Conservation (phyloP, 2,113 vertebrate species). For the Arizona elegans region DNA sequence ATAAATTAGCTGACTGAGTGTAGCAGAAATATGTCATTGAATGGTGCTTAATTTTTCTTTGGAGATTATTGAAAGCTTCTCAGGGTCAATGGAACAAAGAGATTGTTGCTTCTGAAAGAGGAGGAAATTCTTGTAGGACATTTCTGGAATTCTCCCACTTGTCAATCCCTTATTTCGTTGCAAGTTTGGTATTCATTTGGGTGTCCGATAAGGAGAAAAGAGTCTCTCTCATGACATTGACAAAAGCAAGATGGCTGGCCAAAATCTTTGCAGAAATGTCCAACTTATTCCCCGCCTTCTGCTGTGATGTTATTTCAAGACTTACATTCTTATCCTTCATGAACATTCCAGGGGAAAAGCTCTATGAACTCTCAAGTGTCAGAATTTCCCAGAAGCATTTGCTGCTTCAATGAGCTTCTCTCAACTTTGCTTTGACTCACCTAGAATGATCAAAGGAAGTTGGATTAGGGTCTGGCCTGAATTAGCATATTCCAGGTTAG, state of each 20-base stretch:
- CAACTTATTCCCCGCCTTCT: not conserved
- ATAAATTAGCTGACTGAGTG: not conserved
- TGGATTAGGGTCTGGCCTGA: not conserved
- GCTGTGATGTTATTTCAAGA: conserved; percentile 30
- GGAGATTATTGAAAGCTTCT: conserved; percentile 33
- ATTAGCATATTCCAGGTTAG: not conserved
- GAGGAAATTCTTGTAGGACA: conserved; percentile 53
- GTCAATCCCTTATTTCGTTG: conserved; percentile 32
- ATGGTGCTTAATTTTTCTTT: not conserved
- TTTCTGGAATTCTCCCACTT: conserved; percentile 61
- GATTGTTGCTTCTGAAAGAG: conserved; percentile 40
- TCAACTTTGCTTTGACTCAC: not conserved
- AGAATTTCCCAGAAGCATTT: not conserved
- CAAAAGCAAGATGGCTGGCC: conserved; percentile 43
- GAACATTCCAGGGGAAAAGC: conserved; percentile 27
- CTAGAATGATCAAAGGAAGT: not conserved
- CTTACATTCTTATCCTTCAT: conserved; percentile 37
- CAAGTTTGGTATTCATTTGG: conserved; percentile 43
- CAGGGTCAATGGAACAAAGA: conserved; percentile 40
- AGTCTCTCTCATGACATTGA: conserved; percentile 37
- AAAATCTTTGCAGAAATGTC: conserved; percentile 23
- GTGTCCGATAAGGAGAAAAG: conserved; percentile 36
- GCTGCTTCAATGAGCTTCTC: not conserved
- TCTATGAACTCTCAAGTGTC: conserved; percentile 3
- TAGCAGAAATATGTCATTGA: not conserved